Base-by-base conservation (phyloP, 2,113 vertebrate species). In the Carlito syrichta region DNA sequence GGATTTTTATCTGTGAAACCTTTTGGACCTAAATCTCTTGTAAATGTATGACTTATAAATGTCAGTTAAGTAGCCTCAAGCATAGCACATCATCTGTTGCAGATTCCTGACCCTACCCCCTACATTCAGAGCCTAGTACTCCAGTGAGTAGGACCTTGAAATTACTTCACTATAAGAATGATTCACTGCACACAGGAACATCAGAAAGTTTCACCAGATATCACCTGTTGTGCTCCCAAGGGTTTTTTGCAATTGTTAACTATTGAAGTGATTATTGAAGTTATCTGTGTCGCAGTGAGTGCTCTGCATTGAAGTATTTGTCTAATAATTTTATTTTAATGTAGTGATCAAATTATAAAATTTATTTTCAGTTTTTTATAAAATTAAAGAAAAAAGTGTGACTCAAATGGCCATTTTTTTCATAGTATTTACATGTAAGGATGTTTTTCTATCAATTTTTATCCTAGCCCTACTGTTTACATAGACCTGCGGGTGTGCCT, bases 1-100 rank as follows among this genome's bases (percentile, higher is more conserved):
- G 91, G 98, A 96, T 40, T 82, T 96, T 58, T 96, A 52, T 58
- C 77, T 85, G 0, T 89, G 79, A 88, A 73, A 83, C 8, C 68
- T 79, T 89, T 74, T 45, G 43, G 20, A 35, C 19, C n/a, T 40
- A 8, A 52, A 14, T 62, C 73, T 87, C 95, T 85, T 9, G 30
- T 79, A 60, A 69, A 45, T 45, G 17, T 19, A 13, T 69, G 38
- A 13, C 79, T 58, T 50, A 11, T 89, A 19, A 11, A n/a, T 96
- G 35, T 76, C 3, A 2, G 8, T 66, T 43, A 23, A 16, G 1
- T 54, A 52, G 30, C 38, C 17, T 48, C 83, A 79, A 63, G 48
- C 17, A 13, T 9, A 90, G 48, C 22, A 62, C 38, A 40, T 27
- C 83, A 20, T 77, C 63, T 73, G 12, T 84, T 35, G 79, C 14